Percentiles rank a stretch among this genome's conserved stretches.
phyloP scores from a whole-genome alignment of 1,140 invertebrate genomes.

The Drosophila rufa region DNA sequence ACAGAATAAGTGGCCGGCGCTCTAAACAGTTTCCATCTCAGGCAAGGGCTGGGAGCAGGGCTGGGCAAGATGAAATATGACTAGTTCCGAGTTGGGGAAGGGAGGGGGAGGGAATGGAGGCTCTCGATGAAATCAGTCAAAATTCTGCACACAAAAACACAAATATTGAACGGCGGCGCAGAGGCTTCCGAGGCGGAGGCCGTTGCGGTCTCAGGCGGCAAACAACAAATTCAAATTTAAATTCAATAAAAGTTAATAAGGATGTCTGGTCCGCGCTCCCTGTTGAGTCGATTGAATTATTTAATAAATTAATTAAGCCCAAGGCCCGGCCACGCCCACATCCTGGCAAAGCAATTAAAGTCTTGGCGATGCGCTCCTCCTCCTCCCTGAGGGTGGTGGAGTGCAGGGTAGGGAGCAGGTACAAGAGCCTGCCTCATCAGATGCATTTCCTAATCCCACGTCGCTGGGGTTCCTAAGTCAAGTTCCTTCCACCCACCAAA shows the following conservation, averaged over 20 bases:
- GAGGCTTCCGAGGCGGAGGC: background rate
- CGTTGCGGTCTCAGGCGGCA: background rate
- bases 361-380: background rate
- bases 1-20: slow-evolving; percentile 14
- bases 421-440: background rate
- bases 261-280: slow-evolving; percentile 54
- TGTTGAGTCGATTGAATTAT: slow-evolving; percentile 67
- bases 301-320: slow-evolving; percentile 72
- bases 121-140: slow-evolving; percentile 33
- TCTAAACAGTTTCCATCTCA: slow-evolving; percentile 15
- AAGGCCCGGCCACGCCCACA: slow-evolving; percentile 35
- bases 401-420: background rate
- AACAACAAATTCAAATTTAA: slow-evolving; percentile 57
- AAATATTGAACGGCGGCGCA: background rate
- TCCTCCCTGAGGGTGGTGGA: no score
- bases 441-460: slow-evolving; percentile 11
- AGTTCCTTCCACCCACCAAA: background rate
- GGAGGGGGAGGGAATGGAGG: background rate
- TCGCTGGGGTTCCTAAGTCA: slow-evolving; percentile 5
- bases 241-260: slow-evolving; percentile 81
- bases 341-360: slow-evolving; percentile 42
- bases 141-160: slow-evolving; percentile 6
- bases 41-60: background rate
- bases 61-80: background rate
- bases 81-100: background rate